Evolutionary conservation across 2,113 vertebrate species (phyloP), one percentile per base, ranked within the genome.

Genomic region (Scatophagus argus): DNA sequence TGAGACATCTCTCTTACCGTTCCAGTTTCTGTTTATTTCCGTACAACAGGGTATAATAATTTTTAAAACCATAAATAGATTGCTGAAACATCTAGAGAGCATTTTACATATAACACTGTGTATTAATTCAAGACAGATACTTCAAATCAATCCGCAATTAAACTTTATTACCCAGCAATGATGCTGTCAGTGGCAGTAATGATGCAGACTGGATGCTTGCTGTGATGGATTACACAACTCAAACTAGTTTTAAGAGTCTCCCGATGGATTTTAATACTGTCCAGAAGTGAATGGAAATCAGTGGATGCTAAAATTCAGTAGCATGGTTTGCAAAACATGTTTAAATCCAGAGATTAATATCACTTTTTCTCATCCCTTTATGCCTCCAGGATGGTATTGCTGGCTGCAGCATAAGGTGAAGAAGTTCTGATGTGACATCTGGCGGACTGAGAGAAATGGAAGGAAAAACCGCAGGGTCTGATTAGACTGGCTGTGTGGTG

Each of bases 401-500:
- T 3, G 8, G 38, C 54, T 56, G 66, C 67, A 47, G 2, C n/a
- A 6, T 10, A 39, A 65, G 52, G 32, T 8, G n/a, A 55, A 63
- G 43, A 60, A 6, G 21, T 31, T 81, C 21, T 8, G 12, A 75
- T 78, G 69, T 79, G 78, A 71, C 60, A 17, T 43, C 43, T 41
- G 55, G 59, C n/a, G 31, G 61, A 55, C 16, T 51, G 36, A 55
- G 64, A 68, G 49, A 49, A 63, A 79, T 81, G 75, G 61, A 62
- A 52, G 56, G 34, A 80, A 69, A 58, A 61, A 73, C 66, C 17
- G 25, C 47, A 63, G 62, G 19, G 7, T 86, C 39, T 62, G 6
- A 70, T 29, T 91, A 91, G 77, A 58, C 61, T 39, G 68, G 58
- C 79, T 65, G 52, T 41, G 39, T 60, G 46, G 77, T 46, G 63